Conservation (phyloP, 2,888 invertebrate species). For the Aspidiotus destructor region DNA sequence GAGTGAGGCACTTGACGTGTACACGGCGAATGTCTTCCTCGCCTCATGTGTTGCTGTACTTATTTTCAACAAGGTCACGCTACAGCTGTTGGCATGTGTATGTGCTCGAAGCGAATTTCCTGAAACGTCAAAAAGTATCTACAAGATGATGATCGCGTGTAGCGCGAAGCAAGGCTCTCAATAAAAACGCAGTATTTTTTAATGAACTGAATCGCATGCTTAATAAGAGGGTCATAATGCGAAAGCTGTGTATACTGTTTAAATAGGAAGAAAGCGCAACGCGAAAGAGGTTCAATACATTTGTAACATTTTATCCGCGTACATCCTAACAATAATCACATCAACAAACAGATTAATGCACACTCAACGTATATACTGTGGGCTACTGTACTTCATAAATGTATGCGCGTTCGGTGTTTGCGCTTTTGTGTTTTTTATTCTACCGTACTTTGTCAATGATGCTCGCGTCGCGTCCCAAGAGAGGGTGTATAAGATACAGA, state of each 20-base stretch:
- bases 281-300: background rate
- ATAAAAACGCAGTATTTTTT: too few species aligned
- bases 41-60: too few species aligned
- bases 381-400: background rate
- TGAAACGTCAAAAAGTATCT: too few species aligned
- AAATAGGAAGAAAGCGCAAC: background rate
- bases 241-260: slow-evolving; percentile 7
- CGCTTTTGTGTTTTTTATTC: slow-evolving; percentile 5
- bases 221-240: slow-evolving; percentile 1
- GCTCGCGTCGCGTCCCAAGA: background rate
- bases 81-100: too few species aligned
- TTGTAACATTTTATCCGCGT: slow-evolving; percentile 1
- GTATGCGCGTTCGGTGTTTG: slow-evolving; percentile 19
- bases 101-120: too few species aligned
- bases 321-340: slow-evolving; percentile 14
- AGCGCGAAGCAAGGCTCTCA: too few species aligned
- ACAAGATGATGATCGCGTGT: too few species aligned
- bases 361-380: slow-evolving; percentile 16
- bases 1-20: too few species aligned
- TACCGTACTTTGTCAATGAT: background rate
- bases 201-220: slow-evolving; percentile 1
- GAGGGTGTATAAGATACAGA: background rate
- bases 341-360: slow-evolving; percentile 27
- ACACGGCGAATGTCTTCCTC: too few species aligned
- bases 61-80: too few species aligned